phyloP scores from a whole-genome alignment of 2,113 vertebrate genomes.

The Rhinichthys klamathensis region DNA sequence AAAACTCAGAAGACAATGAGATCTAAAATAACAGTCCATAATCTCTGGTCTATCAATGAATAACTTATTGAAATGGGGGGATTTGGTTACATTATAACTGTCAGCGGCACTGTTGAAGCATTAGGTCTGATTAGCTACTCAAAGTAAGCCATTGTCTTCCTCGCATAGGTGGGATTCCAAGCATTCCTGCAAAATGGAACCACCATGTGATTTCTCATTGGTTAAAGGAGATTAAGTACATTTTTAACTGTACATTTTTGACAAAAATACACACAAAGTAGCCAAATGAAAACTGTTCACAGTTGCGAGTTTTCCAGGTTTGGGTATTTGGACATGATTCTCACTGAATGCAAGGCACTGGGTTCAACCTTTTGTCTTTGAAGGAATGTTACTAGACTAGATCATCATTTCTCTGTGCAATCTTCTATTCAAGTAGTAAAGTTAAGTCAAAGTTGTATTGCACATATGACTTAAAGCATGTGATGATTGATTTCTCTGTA shows the following conservation, averaged over 20 bases:
- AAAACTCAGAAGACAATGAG: background rate
- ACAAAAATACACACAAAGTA: background rate
- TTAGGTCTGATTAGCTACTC: constrained; percentile 63
- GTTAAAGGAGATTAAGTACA: constrained; percentile 53
- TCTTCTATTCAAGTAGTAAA: constrained; percentile 1
- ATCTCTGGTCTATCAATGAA: constrained; percentile 53
- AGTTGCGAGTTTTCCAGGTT: background rate
- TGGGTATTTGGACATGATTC: background rate
- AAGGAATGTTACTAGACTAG: constrained; percentile 73
- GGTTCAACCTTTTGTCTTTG: constrained; percentile 47
- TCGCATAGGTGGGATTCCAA: constrained; percentile 73
- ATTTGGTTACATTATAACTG: constrained; percentile 67
- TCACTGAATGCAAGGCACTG: background rate
- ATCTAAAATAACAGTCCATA: constrained; percentile 4
- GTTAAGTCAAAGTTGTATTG: background rate
- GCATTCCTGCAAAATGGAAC: constrained; percentile 55
- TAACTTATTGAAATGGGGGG: constrained; percentile 51
- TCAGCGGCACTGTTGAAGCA: constrained; percentile 36
- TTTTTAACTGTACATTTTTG: constrained; percentile 35
- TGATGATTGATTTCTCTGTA: background rate
- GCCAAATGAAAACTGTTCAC: background rate
- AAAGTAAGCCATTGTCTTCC: constrained; percentile 71
- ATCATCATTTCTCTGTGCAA: constrained; percentile 33
- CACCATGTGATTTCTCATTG: constrained; percentile 63
- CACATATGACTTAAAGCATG: background rate